These are phyloP conservation scores for Eucera pruinosa DNA, from an alignment of 2,888 invertebrate species.

Conservation along the genomic window DNA sequence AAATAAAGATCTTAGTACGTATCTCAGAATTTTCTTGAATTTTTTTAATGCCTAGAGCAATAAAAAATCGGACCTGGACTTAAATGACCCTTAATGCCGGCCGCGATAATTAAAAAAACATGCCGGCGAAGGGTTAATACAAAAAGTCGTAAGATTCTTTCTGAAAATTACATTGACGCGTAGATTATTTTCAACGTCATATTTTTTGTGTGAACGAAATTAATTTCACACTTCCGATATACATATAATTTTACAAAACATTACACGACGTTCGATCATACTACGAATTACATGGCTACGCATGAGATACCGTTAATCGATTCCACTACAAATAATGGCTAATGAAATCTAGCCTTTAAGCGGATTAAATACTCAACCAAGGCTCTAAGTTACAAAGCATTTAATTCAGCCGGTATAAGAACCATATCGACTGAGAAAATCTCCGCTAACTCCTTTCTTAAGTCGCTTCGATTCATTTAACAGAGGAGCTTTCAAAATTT, in stretches of 20 bases:
- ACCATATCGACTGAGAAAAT: conserved; percentile 14
- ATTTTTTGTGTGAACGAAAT: background rate
- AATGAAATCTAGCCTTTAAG: conserved; percentile 5
- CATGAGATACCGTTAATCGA: background rate
- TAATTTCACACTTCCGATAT: background rate
- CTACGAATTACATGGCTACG: background rate
- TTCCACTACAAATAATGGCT: background rate
- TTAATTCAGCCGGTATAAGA: conserved; percentile 21
- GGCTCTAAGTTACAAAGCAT: conserved; percentile 9
- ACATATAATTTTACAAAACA: background rate
- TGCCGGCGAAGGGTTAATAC: too few species aligned
- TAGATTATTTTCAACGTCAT: background rate
- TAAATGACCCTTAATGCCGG: too few species aligned
- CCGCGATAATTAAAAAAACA: too few species aligned
- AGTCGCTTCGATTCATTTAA: conserved; percentile 10
- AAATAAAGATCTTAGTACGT: too few species aligned
- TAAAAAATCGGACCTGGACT: too few species aligned
- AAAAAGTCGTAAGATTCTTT: background rate
- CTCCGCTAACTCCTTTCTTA: conserved; percentile 12
- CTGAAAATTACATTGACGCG: background rate
- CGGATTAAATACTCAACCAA: conserved; percentile 27
- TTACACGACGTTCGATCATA: background rate
- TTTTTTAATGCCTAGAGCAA: too few species aligned
- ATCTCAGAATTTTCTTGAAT: too few species aligned
- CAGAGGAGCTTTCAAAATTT: background rate